A percentile compares a stretch with the other conserved stretches of the same genome.
phyloP scores from a whole-genome alignment of 2,888 invertebrate species.

The Oscheius sp. region DNA sequence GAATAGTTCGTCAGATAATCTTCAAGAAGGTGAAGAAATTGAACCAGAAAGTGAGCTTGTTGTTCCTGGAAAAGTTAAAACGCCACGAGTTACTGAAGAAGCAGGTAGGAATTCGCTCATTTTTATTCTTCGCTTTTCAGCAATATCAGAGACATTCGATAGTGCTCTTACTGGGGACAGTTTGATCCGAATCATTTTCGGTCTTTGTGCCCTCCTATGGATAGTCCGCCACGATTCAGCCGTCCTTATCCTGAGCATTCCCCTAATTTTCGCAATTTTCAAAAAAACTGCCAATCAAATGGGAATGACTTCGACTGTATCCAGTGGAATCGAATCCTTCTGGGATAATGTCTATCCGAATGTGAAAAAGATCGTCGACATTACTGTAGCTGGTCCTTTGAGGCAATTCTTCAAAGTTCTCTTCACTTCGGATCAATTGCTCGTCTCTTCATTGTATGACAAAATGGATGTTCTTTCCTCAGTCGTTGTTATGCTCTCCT shows the following conservation, averaged over 20 bases:
- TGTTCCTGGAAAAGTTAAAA: background rate
- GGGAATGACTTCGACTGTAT: constrained; percentile 49
- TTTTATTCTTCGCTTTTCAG: background rate
- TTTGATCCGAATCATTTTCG: constrained; percentile 43
- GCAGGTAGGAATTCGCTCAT: background rate
- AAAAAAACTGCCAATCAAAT: constrained; percentile 47
- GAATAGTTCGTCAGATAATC: background rate
- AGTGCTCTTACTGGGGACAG: constrained; percentile 51
- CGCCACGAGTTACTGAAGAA: background rate
- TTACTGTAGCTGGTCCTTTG: constrained; percentile 67
- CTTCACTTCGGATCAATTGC: constrained; percentile 53
- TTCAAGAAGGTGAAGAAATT: background rate
- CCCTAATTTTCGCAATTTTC: constrained; percentile 55
- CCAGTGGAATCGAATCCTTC: constrained; percentile 31
- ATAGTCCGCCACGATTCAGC: constrained; percentile 63
- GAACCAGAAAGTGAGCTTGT: background rate
- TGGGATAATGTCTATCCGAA: constrained; percentile 45
- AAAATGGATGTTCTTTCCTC: constrained; percentile 68
- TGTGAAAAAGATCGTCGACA: constrained; percentile 57
- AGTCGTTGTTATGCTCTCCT: constrained; percentile 63
- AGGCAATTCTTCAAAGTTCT: constrained; percentile 64
- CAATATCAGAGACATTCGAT: constrained; percentile 26
- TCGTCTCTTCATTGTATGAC: constrained; percentile 45
- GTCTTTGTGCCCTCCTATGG: constrained; percentile 62
- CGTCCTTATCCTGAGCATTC: constrained; percentile 58